Evolutionary conservation across 2,113 vertebrate genomes (phyloP).

Genomic region (Microtus pennsylvanicus): DNA sequence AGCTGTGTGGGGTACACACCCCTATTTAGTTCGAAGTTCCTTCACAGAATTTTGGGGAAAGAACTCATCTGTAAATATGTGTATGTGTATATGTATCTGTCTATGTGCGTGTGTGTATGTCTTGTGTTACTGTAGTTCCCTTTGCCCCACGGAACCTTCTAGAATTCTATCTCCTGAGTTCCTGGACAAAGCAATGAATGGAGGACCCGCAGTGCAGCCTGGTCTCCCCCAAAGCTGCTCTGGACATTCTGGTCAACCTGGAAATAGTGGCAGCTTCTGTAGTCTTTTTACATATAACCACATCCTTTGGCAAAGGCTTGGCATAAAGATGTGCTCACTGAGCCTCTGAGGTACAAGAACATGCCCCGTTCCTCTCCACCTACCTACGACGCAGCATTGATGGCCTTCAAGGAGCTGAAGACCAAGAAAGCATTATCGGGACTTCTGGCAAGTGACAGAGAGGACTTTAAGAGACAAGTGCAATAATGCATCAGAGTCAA

Average conservation of each 20-base stretch:
- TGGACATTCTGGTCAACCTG: no score
- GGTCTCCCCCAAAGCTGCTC: background rate
- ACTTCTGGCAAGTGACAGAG: background rate
- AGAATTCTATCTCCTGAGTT: background rate
- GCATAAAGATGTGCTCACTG: background rate
- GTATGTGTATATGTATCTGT: background rate
- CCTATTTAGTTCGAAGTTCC: background rate
- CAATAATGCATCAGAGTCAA: background rate
- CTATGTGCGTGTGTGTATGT: rapidly evolving
- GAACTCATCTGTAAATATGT: background rate
- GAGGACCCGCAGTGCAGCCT: background rate
- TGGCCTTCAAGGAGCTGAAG: constrained; percentile 11
- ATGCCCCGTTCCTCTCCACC: background rate
- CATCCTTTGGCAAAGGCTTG: background rate
- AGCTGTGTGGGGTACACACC: background rate
- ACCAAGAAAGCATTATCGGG: background rate
- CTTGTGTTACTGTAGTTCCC: background rate
- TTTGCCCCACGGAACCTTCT: background rate
- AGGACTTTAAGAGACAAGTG: background rate
- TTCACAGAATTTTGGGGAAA: background rate
- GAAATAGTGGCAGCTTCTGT: background rate
- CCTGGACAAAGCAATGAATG: background rate
- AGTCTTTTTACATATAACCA: background rate
- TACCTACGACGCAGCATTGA: background rate
- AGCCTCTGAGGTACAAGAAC: background rate